Evolutionary conservation across 2,797 vertebrate species (phyloP), one percentile per base, ranked within the genome.

Genomic region (Chelonia mydas): DNA sequence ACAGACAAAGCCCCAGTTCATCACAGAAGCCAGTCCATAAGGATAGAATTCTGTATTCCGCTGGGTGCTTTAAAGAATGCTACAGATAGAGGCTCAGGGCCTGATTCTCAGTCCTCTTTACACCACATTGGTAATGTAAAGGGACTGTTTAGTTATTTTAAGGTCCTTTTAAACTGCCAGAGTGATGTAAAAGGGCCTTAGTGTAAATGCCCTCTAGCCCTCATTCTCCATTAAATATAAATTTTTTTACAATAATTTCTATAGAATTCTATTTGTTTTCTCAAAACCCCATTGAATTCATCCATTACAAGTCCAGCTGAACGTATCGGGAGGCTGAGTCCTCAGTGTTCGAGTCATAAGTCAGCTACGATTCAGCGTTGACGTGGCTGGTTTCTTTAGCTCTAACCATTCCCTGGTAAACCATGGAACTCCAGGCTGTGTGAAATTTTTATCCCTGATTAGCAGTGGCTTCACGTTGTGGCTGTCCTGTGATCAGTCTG

Each of bases 341-440:
- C 65, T 90, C 4, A 0, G 49, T 59, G 50, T 15, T 33, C 68
- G 49, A 55, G 54, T 80, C 50, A 49, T 21, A 81, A 87, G 84
- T 85, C 0, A 31, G 0, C 57, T 1, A 1, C 5, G 31, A 37
- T 82, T 87, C 28, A 50, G 57, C 31, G 92, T 77, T 92, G 27
- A 28, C 25, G 5, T 37, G 72, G 4, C 1, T 23, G n/a, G 16
- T 83, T 85, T n/a, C 55, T 88, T 92, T 21, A 83, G 31, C 57
- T 76, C 33, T 82, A 88, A 76, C 10, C 82, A 78, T 86, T 27
- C 61, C 47, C 72, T 31, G 47, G 27, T 41, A 5, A 7, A 84
- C 50, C 51, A 65, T 54, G 2, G 50, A 57, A 8, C 0, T 2
- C 25, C 72, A 54, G 45, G 33, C 16, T 0, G 0, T 6, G 10